These are phyloP conservation scores for Ichneumon xanthorius DNA, from an alignment of 2,888 invertebrate genomes.

Conservation along the genomic window DNA sequence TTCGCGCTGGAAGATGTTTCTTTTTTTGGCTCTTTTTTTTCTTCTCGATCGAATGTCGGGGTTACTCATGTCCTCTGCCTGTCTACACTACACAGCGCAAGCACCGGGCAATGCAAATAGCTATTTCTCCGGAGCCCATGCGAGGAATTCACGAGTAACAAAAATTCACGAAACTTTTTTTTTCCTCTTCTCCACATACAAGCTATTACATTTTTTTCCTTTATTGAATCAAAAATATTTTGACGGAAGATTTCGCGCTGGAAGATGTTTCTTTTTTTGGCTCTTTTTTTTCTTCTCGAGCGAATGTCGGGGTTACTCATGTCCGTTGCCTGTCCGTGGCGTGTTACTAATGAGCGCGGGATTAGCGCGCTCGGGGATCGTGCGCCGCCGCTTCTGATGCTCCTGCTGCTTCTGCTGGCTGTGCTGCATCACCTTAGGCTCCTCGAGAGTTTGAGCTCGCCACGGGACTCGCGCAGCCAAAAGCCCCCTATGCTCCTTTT, in stretches of 20 bases:
- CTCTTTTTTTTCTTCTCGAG: constrained; percentile 13
- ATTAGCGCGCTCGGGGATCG: constrained; percentile 73
- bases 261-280: background rate
- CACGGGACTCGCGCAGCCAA: constrained; percentile 38
- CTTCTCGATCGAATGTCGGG: too few species aligned
- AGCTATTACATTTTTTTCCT: background rate
- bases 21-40: too few species aligned
- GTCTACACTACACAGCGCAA: background rate
- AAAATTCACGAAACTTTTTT: background rate
- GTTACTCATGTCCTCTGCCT: too few species aligned
- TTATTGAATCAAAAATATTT: constrained; percentile 12
- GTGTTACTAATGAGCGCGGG: constrained; percentile 79
- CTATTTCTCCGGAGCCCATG: background rate
- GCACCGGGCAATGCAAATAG: constrained; percentile 7
- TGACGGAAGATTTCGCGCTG: background rate
- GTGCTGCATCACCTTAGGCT: constrained; percentile 46
- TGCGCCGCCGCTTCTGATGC: constrained; percentile 46
- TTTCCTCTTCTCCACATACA: background rate
- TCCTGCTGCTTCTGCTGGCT: constrained; percentile 34
- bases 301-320: constrained; percentile 72
- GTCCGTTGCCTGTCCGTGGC: constrained; percentile 73
- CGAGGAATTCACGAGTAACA: background rate
- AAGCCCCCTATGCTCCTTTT: constrained; percentile 39
- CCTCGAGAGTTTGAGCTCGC: constrained; percentile 23
- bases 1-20: background rate